Conservation (phyloP, 2,888 invertebrate species). For the Anthophora plumipes region DNA sequence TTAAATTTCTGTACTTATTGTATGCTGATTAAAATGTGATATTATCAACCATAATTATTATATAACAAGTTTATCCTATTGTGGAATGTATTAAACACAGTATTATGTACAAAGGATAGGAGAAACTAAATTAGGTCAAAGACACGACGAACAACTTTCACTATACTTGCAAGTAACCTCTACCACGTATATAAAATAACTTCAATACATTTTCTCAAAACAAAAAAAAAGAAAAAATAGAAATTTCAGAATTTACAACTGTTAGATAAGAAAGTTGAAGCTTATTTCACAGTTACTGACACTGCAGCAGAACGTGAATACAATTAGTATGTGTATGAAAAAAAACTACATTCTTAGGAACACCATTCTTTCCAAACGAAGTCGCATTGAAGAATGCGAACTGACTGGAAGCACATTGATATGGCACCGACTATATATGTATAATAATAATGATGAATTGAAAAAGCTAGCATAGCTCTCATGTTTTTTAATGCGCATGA, state of each 20-base stretch:
- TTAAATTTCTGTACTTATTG: slow-evolving; percentile 44
- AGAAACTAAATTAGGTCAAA: slow-evolving; percentile 71
- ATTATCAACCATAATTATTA: slow-evolving; percentile 29
- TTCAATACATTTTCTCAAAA: slow-evolving; percentile 4
- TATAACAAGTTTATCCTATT: slow-evolving; percentile 26
- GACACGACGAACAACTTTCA: slow-evolving; percentile 74
- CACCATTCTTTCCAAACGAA: slow-evolving; percentile 16
- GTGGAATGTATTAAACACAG: slow-evolving; percentile 70
- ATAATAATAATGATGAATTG: not conserved
- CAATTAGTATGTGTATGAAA: slow-evolving; percentile 8
- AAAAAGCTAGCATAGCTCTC: not conserved
- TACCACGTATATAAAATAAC: not conserved
- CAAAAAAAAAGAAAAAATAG: slow-evolving; percentile 8
- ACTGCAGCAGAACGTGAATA: slow-evolving; percentile 84
- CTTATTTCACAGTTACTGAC: slow-evolving; percentile 83
- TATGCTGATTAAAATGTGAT: slow-evolving; percentile 11
- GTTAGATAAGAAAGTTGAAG: slow-evolving; percentile 1
- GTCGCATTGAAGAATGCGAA: not conserved
- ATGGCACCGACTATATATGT: not conserved
- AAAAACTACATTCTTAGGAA: slow-evolving; percentile 23
- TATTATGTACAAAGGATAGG: slow-evolving; percentile 28
- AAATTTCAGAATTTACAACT: slow-evolving; percentile 23
- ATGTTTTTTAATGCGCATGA: not conserved
- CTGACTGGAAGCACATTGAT: not conserved
- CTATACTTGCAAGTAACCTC: slow-evolving; percentile 46